Evolutionary conservation across 2,888 invertebrate species (phyloP), one percentile per base, ranked within the genome.

Genomic region (Epinotia bilunana): DNA sequence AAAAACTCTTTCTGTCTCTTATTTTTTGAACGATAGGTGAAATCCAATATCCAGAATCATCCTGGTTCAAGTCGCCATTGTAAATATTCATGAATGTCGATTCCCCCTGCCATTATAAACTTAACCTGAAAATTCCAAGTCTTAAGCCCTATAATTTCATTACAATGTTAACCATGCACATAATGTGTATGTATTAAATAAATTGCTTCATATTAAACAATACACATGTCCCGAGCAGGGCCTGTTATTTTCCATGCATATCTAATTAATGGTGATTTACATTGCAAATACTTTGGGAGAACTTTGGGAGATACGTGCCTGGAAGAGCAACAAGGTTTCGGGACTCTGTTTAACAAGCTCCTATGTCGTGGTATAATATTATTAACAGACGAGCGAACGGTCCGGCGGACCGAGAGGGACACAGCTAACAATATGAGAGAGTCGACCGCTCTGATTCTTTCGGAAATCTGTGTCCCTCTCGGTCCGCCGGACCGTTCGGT

Each of bases 171-270:
- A 70, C 53, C 46, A n/a, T 58, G 23, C 28, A 55, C 67, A 58
- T 70, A 63, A 63, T 67, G 62, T 55, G 60, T 62, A 74, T 62
- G 67, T 67, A 75, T 75, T 72, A 72, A 75, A 75, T 75, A 67
- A 61, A 75, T 75, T 77, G 20, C 64, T 70, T 55, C 60, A 67
- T 74, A 76, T 78, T 71, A 77, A 63, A 78, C 79, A 77, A 79
- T 84, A 84, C 81, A 84, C 81, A 83, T 81, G 81, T 49, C 77
- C 75, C 78, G 61, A 55, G 77, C 74, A 68, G 78, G 79, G 79
- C 79, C 83, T 83, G 84, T 87, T 87, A 88, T 87, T 88, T 88
- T 89, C 88, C 86, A 90, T 89, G 89, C 89, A 90, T 90, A 90
- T 83, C 84, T 88, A 89, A 91, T 91, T 90, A 88, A 85, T 85